Base-by-base conservation (phyloP, 1,140 invertebrate genomes). In the Cotesia typhae region DNA sequence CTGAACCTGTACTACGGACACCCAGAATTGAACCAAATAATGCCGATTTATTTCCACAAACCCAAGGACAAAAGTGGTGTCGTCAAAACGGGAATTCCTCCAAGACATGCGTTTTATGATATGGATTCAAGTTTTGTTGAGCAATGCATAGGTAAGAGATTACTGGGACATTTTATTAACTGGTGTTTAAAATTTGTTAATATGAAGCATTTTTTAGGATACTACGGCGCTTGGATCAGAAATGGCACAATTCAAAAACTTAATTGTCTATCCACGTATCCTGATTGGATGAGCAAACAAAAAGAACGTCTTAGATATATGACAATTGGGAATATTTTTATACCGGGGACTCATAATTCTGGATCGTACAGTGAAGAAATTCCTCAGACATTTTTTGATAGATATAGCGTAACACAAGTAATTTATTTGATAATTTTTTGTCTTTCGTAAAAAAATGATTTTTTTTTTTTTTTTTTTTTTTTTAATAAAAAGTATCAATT, bases 261-360 rank as follows among this genome's bases (percentile, higher is more conserved):
- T 4, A 38, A 2, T 28, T 63, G 60, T 63, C 37, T 63, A 14
- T 37, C 35, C 4, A 63, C 60, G 36, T 36, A 63, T 38, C 60
- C 60, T 10, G 37, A 69, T 17, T 69, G 67, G 67, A 69, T 69
- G 67, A 59, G 59, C 36, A 59, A 60, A 41, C 67, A 55, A 4
- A 60, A 47, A 41, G 4, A 38, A 20, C 20, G 17, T 14, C 37
- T 69, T 1, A 37, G 17, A 69, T 60, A 37, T 37, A 47, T 41
- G 37, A 41, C 7, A 38, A 12, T 69, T 12, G 17, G 37, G 12
- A 20, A 38, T n/a, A 17, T 69, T 41, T 60, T 69, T 59, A 41
- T 69, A n/a, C 67, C 67, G 10, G 67, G 67, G 10, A 69, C 66
- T 55, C 66, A 68, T 37, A 52, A 68, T 57, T 68, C 66, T 28